Evolutionary conservation across 1,140 invertebrate species (phyloP), one percentile per base, ranked within the genome.

Genomic region (Cyclargus thomasi): DNA sequence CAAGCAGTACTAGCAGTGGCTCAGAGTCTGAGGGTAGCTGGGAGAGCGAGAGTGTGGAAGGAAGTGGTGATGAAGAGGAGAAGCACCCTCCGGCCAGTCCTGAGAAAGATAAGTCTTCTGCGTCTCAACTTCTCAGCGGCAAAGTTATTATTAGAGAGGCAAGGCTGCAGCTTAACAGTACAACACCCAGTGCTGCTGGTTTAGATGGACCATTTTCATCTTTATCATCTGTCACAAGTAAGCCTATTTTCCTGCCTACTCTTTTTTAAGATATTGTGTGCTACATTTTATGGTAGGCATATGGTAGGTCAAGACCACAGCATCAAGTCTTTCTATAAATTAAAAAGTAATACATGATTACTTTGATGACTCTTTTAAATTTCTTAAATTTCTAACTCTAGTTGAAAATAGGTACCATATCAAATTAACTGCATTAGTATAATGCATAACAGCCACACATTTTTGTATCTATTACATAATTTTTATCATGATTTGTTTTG

Each of bases 111-210:
- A 82, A 91, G 81, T 72, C 91, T 76, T 53, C 88, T 80, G 77
- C 91, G 63, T 90, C 91, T 36, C 88, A 91, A 70, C 78, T 93
- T 35, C 88, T 92, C 35, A 92, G 93, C 72, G 92, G 93, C 1
- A 94, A 94, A 81, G 92, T 95, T n/a, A 93, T 95, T 63, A 91
- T 95, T 57, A 91, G 94, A 67, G 94, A 95, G 82, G 94, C 94
- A 7, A 91, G 94, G 73, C 83, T 95, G 68, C 94, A 95, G 74
- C 77, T 95, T 71, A 92, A 93, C 76, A 90, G 91, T 71, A 90
- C 93, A 77, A 74, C 91, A 39, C 84, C 90, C 64, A 73, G 83
- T 53, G 76, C 81, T 67, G 78, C 83, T 70, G 92, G 92, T 6
- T 88, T 92, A 11, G 93, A 94, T 87, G 94, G 94, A 55, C 93